Base-by-base conservation (phyloP, 2,888 invertebrate genomes). In the Zonitis immaculata region DNA sequence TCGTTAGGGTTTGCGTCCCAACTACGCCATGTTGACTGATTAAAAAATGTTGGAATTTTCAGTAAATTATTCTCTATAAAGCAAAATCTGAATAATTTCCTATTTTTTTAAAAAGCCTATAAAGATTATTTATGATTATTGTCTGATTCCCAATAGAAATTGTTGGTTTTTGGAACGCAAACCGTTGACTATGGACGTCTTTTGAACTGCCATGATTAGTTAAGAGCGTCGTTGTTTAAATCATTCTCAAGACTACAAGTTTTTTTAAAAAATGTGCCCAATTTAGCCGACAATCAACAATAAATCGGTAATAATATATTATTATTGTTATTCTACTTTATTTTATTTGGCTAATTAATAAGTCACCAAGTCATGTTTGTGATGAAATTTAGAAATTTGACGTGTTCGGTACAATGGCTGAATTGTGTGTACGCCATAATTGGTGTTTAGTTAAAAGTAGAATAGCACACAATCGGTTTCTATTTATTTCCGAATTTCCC, bases 171-270 rank as follows among this genome's bases (percentile, higher is more conserved):
- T 35, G 35, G 35, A 6, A 35, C 9, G 9, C 8, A 35, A 16
- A 35, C 35, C 35, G 35, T 18, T 18, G 35, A 35, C 16, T 35
- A 35, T 35, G 35, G 16, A 35, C 16, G 16, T 35, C 16, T 35
- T 16, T 35, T 27, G 7, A 52, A 47, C 56, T 75, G 76, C 76
- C 77, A 77, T 77, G 76, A 77, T 76, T 73, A 76, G 75, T 76
- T 75, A 68, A 61, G 63, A 74, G 76, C 76, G 76, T 76, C 74
- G 70, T 67, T 71, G 64, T 64, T 35, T 64, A 62, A 61, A 57
- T 54, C 60, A 59, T 61, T 62, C n/a, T n/a, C 66, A 67, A 66
- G 65, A 62, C 60, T 60, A 62, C 62, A 68, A 67, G 60, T 64
- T 61, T 73, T 71, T 69, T 68, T 57, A 63, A 66, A 71, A 66